Evolutionary conservation across 1,140 invertebrate species (phyloP).

Genomic region (Cydia fagiglandana): DNA sequence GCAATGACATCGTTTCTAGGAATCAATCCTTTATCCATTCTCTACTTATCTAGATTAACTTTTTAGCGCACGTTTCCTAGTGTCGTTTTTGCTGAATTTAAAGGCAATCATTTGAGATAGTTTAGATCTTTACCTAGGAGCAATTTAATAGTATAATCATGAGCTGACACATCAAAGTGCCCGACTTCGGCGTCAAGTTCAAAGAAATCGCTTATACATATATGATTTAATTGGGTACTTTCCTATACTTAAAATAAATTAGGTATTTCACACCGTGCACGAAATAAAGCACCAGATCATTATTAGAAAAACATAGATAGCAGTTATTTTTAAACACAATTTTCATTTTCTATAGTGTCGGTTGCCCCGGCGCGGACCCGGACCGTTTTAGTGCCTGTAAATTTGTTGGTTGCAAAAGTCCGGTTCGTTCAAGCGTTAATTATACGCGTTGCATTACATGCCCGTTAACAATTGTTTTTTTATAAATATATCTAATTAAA

Average conservation of each 20-base stretch:
- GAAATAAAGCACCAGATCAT: too few species aligned
- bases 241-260: too few species aligned
- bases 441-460: not conserved
- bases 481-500: not conserved
- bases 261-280: too few species aligned
- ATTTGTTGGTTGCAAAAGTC: not conserved
- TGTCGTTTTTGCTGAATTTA: not conserved
- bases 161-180: not conserved
- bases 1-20: conserved; percentile 8
- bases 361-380: too few species aligned
- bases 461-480: not conserved
- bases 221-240: too few species aligned
- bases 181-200: not conserved
- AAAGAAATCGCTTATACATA: not conserved
- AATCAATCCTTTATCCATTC: conserved; percentile 11
- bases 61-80: not conserved
- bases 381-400: not conserved
- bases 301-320: too few species aligned
- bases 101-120: not conserved
- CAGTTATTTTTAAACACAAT: too few species aligned
- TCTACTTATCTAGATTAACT: conserved; percentile 6
- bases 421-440: not conserved
- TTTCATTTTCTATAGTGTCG: too few species aligned
- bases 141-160: not conserved
- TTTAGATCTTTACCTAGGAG: not conserved